Conservation (phyloP, 1,140 invertebrate species). For the Nebria ingens region DNA sequence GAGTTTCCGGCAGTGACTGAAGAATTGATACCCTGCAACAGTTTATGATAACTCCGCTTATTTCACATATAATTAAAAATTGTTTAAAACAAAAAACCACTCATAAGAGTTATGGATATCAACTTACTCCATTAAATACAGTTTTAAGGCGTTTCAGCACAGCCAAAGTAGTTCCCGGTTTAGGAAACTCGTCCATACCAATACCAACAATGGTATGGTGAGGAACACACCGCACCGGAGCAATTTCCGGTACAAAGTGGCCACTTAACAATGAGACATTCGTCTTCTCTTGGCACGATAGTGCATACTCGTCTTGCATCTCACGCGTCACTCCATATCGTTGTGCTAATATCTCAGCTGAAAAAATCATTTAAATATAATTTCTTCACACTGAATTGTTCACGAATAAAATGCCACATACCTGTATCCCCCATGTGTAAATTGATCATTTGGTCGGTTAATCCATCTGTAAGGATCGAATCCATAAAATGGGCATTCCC, state of each 20-base stretch:
- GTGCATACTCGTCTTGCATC: conserved; percentile 67
- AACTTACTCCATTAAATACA: conserved; percentile 51
- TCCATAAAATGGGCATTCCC: conserved; percentile 56
- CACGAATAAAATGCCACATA: conserved; percentile 30
- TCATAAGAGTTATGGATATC: too few relatives aligned
- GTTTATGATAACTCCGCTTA: not conserved
- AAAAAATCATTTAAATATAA: conserved; percentile 19
- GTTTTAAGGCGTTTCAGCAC: conserved; percentile 49
- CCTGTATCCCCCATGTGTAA: conserved; percentile 81
- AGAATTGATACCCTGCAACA: conserved; percentile 41
- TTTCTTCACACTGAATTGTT: conserved; percentile 12
- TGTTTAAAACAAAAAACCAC: conserved; percentile 18
- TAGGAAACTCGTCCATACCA: conserved; percentile 60
- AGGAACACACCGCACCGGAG: conserved; percentile 44
- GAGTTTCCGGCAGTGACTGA: conserved; percentile 66
- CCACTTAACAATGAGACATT: conserved; percentile 51
- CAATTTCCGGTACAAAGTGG: conserved; percentile 62
- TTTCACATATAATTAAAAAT: not conserved
- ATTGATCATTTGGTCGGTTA: conserved; percentile 68
- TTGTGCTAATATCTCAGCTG: conserved; percentile 71
- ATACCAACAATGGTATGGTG: conserved; percentile 41
- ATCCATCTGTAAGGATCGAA: conserved; percentile 64
- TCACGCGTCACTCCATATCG: conserved; percentile 55
- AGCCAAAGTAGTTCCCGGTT: conserved; percentile 48
- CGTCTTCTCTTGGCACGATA: conserved; percentile 59